Evolutionary conservation across 2,888 invertebrate species (phyloP), one percentile per base, ranked within the genome.

Genomic region (Stictocephala bisonia): DNA sequence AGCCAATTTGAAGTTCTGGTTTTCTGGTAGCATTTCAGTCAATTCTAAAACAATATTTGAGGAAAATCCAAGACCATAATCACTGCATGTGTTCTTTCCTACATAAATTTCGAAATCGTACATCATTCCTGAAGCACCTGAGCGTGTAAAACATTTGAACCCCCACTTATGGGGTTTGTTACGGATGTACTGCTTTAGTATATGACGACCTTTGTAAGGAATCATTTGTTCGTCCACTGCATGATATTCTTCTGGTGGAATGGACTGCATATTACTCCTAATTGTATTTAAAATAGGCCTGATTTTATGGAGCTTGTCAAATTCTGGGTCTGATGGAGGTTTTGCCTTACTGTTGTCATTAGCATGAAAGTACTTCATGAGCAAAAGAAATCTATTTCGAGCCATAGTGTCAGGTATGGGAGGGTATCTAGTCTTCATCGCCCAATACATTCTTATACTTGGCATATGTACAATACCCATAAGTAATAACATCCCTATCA

Each of bases 141-240:
- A 51, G n/a, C 73, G 20, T 13, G 72, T 75, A 31, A 74, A 75
- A 15, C 70, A 71, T 22, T 76, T 73, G 50, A 41, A 76, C 13
- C 71, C 75, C 75, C 75, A 76, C 35, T 74, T 75, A 31, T 75
- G 71, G 7, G 74, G 69, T 51, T 72, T 76, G 51, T 69, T 60
- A 11, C 73, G 67, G 26, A 75, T 68, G 27, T 76, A 76, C 56
- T 76, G 75, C 18, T 74, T 74, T 31, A 72, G 35, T 44, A 69
- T 71, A 60, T 79, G 79, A 31, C 78, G 71, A 15, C 80, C 79
- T 20, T 79, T 77, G 77, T 80, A 81, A 11, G 79, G 80, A 15
- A 80, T 79, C 74, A 80, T 80, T 60, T 80, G 80, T 50, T 81
- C 80, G 51, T 81, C 80, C 27, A 79, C 77, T 6, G 78, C 79